These are phyloP conservation scores for Lithophane ornitopus DNA, from an alignment of 2,888 invertebrate species.

Conservation along the genomic window DNA sequence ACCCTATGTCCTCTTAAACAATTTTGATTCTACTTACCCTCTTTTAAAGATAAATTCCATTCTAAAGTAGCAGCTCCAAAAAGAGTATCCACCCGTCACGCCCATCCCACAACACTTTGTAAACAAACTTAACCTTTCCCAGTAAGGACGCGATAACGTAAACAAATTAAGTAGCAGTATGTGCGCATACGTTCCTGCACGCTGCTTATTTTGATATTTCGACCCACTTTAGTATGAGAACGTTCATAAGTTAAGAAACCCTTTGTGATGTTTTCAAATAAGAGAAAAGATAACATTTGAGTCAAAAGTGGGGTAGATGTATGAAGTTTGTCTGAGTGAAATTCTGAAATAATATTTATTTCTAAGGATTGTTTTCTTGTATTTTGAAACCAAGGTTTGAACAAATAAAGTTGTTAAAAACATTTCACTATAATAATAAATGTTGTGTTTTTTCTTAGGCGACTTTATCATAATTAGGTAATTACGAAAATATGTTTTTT, in stretches of 20 bases:
- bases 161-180: slow-evolving; percentile 57
- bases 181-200: slow-evolving; percentile 56
- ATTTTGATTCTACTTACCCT: background rate
- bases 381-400: background rate
- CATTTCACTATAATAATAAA: background rate
- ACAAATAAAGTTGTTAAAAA: slow-evolving; percentile 10
- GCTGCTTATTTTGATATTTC: slow-evolving; percentile 65
- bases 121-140: slow-evolving; percentile 65
- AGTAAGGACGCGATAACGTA: slow-evolving; percentile 63
- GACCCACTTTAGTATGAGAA: slow-evolving; percentile 57
- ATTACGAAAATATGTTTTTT: too few relatives aligned
- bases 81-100: slow-evolving; percentile 28
- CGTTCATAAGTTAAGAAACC: slow-evolving; percentile 48
- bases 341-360: slow-evolving; percentile 40
- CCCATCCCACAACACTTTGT: slow-evolving; percentile 35
- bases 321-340: slow-evolving; percentile 24
- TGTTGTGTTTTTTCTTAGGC: background rate
- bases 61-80: slow-evolving; percentile 10
- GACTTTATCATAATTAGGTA: too few relatives aligned
- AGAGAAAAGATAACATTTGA: slow-evolving; percentile 46
- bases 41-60: slow-evolving; percentile 9
- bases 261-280: slow-evolving; percentile 54
- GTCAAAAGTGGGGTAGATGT: slow-evolving; percentile 19
- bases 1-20: too few relatives aligned
- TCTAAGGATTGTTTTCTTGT: background rate